Percentiles rank a stretch among this genome's conserved stretches.
These are phyloP conservation scores for Scaptomyza graminum DNA, from an alignment of 1,140 invertebrate genomes.

Conservation along the genomic window DNA sequence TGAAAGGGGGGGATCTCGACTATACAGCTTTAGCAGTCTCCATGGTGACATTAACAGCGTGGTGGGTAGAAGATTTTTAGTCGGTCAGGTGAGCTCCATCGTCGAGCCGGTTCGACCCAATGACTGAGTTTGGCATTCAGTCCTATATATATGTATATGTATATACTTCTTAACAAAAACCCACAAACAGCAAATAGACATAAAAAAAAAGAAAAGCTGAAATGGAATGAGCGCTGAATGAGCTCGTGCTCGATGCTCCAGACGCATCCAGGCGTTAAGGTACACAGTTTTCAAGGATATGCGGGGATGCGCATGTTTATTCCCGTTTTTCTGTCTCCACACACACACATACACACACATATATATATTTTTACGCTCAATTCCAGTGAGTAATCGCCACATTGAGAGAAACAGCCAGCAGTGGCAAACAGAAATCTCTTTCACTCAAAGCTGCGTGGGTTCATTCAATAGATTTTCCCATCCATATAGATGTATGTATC, in stretches of 20 bases:
- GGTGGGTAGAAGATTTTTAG: slow-evolving; percentile 26
- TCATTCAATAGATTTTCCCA: slow-evolving; percentile 70
- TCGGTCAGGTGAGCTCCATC: slow-evolving; percentile 57
- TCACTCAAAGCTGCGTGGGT: slow-evolving; percentile 73
- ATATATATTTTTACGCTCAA: slow-evolving; percentile 64
- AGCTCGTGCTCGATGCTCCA: background rate
- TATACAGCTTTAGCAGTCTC: slow-evolving; percentile 55
- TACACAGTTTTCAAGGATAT: slow-evolving; percentile 71
- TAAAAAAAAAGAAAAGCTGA: slow-evolving; percentile 1
- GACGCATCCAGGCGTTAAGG: slow-evolving; percentile 49
- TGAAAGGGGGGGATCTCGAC: slow-evolving; percentile 1
- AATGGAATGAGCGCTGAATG: slow-evolving; percentile 48
- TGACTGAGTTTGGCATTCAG: slow-evolving; percentile 75
- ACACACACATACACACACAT: slow-evolving; percentile 1
- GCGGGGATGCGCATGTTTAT: slow-evolving; percentile 79
- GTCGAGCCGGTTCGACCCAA: slow-evolving; percentile 37
- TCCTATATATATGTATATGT: slow-evolving; percentile 16
- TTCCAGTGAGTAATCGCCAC: slow-evolving; percentile 53
- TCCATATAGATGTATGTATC: slow-evolving; percentile 8
- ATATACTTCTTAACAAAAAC: background rate
- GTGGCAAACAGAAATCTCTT: slow-evolving; percentile 45
- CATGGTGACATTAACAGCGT: slow-evolving; percentile 76
- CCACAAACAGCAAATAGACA: background rate
- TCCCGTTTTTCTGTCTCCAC: slow-evolving; percentile 59
- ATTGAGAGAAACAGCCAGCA: slow-evolving; percentile 1